A percentile compares a stretch with the other conserved stretches of the same genome.
These are phyloP conservation scores for Beris morrisii DNA, from an alignment of 2,888 invertebrate species.

Conservation along the genomic window DNA sequence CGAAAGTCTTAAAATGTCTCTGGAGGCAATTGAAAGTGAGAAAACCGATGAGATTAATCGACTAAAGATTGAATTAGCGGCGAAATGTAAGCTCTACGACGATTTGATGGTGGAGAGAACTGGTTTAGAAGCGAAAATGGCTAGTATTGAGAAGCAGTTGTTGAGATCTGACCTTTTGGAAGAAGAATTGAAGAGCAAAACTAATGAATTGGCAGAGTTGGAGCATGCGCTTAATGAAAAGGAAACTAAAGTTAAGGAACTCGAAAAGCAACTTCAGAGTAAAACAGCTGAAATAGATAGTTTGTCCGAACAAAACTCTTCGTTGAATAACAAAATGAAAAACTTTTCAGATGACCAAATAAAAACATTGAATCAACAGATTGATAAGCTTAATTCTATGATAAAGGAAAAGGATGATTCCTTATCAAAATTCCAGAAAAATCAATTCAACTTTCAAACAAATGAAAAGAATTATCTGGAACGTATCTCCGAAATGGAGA, in stretches of 20 bases:
- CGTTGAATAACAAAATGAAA: constrained; percentile 6
- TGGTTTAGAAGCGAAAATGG: constrained; percentile 31
- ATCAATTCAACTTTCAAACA: constrained; percentile 46
- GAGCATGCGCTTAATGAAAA: constrained; percentile 43
- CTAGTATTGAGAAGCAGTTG: constrained; percentile 39
- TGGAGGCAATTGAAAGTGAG: constrained; percentile 42
- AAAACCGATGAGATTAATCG: constrained; percentile 58
- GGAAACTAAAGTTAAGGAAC: constrained; percentile 42
- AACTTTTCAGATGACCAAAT: constrained; percentile 28
- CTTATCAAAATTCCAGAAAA: constrained; percentile 47
- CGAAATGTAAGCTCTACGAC: constrained; percentile 57
- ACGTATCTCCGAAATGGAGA: constrained; percentile 46
- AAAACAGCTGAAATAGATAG: constrained; percentile 54
- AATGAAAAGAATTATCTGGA: constrained; percentile 46
- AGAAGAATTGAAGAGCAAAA: constrained; percentile 40
- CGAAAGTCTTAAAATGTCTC: constrained; percentile 35
- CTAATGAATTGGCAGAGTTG: constrained; percentile 35
- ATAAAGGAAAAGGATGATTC: constrained; percentile 48
- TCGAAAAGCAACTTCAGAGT: constrained; percentile 45
- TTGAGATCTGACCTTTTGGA: constrained; percentile 40
- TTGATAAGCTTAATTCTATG: constrained; percentile 46
- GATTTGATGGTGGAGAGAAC: constrained; percentile 36
- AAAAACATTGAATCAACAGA: constrained; percentile 38
- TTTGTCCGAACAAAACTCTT: not conserved
- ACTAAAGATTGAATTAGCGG: constrained; percentile 58